phyloP scores from a whole-genome alignment of 1,140 invertebrate species.

The Aphelinus certus region DNA sequence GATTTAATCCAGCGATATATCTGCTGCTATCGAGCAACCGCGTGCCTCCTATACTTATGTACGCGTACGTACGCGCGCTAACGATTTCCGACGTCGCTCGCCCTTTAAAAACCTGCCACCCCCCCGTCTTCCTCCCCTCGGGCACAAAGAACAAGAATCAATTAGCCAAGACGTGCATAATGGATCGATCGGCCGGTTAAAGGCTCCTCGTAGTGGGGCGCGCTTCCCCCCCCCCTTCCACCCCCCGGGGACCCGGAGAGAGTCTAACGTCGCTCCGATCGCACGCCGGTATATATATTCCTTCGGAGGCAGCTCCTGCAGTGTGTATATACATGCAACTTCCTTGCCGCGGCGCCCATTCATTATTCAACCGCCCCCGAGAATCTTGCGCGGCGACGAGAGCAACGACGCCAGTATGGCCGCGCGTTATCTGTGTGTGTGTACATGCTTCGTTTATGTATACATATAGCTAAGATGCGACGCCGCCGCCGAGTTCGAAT shows the following conservation, averaged over 20 bases:
- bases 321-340: neutral
- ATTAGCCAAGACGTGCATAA: conserved; percentile 59
- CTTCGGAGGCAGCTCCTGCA: no score
- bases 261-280: conserved; percentile 35
- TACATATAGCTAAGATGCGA: no score
- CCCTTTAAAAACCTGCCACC: no score
- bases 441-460: no score
- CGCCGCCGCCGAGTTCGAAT: no score
- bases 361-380: conserved; percentile 11
- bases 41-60: no score
- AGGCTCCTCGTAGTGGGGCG: conserved; percentile 48
- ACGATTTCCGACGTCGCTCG: no score
- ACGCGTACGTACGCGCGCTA: no score
- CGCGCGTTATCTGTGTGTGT: no score
- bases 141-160: conserved; percentile 51
- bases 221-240: conserved; percentile 45
- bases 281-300: neutral
- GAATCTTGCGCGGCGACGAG: neutral
- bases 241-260: conserved; percentile 54
- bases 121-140: conserved; percentile 40
- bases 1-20: no score
- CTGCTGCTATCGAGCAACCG: no score
- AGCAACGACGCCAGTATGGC: no score
- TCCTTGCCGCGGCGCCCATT: neutral
- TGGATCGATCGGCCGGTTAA: conserved; percentile 52